phyloP scores from a whole-genome alignment of 2,888 invertebrate genomes.

The Diplolepis rosae region DNA sequence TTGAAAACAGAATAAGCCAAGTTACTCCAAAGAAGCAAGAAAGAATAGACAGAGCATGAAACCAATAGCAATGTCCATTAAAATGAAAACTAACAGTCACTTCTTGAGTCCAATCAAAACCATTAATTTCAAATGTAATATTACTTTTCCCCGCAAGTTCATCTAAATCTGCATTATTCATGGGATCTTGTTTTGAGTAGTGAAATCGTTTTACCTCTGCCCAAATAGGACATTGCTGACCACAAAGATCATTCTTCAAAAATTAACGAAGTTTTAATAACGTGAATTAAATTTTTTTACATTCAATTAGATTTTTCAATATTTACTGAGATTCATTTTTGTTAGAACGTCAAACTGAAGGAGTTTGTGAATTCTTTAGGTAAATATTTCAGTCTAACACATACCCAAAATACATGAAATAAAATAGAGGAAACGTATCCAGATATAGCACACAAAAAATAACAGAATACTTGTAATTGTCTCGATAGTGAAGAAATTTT shows the following conservation, averaged over 20 bases:
- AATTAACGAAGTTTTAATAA: not conserved
- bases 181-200: slow-evolving; percentile 22
- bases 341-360: too few species aligned
- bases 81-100: slow-evolving; percentile 38
- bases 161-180: slow-evolving; percentile 12
- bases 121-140: too few species aligned
- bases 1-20: slow-evolving; percentile 76
- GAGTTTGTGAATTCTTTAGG: too few species aligned
- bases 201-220: slow-evolving; percentile 39
- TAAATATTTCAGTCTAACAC: slow-evolving; percentile 9
- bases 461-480: slow-evolving; percentile 48
- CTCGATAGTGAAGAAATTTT: slow-evolving; percentile 60
- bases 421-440: slow-evolving; percentile 57
- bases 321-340: too few species aligned
- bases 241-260: slow-evolving; percentile 51
- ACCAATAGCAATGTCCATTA: slow-evolving; percentile 43
- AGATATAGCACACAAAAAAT: slow-evolving; percentile 49
- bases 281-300: too few species aligned
- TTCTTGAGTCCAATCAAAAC: slow-evolving; percentile 48
- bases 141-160: not conserved
- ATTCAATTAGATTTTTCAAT: too few species aligned
- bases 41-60: slow-evolving; percentile 63
- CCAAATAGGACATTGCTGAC: slow-evolving; percentile 58
- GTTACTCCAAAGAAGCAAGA: slow-evolving; percentile 75
- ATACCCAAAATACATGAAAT: slow-evolving; percentile 62